These are phyloP conservation scores for Triplophysa tibetana DNA, from an alignment of 2,113 vertebrate species.

Conservation along the genomic window DNA sequence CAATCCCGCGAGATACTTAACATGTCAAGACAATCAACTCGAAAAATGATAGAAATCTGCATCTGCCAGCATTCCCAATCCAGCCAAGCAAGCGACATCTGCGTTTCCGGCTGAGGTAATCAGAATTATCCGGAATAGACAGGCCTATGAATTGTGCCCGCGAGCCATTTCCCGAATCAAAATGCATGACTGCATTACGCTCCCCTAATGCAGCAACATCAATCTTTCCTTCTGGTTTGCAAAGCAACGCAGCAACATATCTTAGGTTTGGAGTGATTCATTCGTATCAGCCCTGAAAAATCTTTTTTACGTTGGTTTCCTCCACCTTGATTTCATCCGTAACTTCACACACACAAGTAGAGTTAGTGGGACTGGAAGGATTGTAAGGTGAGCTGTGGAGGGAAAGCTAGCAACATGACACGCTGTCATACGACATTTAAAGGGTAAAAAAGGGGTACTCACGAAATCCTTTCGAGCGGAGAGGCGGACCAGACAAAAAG, in stretches of 20 bases:
- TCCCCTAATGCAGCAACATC: slow-evolving; percentile 21
- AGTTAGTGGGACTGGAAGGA: slow-evolving; percentile 2
- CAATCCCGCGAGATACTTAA: background rate
- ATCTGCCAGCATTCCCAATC: slow-evolving; percentile 16
- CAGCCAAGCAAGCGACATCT: slow-evolving; percentile 22
- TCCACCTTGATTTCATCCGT: slow-evolving; percentile 17
- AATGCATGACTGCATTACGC: background rate
- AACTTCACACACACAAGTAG: slow-evolving; percentile 46
- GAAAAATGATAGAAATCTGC: background rate
- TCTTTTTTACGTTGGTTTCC: background rate
- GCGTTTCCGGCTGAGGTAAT: slow-evolving; percentile 21
- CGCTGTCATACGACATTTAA: slow-evolving; percentile 16
- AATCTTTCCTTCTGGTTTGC: slow-evolving; percentile 14
- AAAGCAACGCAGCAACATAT: background rate
- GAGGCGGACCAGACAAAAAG: slow-evolving; percentile 46
- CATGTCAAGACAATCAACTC: slow-evolving; percentile 2
- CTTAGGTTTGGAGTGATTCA: background rate
- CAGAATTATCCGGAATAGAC: slow-evolving; percentile 1
- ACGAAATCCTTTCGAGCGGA: slow-evolving; percentile 83
- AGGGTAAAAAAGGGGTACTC: slow-evolving; percentile 70
- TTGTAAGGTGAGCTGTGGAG: background rate
- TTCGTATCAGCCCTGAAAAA: background rate
- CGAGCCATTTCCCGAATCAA: slow-evolving; percentile 9
- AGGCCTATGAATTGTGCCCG: background rate
- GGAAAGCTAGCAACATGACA: slow-evolving; percentile 23